These are phyloP conservation scores for Proales similis DNA, from an alignment of 1,140 invertebrate genomes.

Conservation along the genomic window DNA sequence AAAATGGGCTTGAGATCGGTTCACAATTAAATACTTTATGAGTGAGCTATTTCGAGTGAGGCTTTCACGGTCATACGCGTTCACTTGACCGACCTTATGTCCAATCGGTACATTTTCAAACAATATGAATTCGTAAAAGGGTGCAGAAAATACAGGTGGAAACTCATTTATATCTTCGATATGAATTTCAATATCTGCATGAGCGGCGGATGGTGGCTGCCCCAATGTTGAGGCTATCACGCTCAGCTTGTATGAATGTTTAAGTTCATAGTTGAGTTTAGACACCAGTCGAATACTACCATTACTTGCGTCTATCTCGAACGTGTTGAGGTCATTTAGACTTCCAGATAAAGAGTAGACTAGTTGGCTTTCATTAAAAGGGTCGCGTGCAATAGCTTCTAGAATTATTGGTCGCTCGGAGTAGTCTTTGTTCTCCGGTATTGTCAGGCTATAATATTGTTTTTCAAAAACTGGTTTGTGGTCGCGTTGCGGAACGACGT, in stretches of 20 bases:
- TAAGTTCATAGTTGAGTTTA: constrained; percentile 17
- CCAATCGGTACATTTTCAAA: neutral
- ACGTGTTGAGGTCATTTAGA: constrained; percentile 31
- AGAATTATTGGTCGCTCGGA: constrained; percentile 9
- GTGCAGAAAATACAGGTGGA: constrained; percentile 9
- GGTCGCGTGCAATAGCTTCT: neutral
- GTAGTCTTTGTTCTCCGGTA: constrained; percentile 21
- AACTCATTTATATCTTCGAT: constrained; percentile 9
- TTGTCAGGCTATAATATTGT: neutral
- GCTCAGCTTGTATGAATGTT: constrained; percentile 13
- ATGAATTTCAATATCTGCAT: constrained; percentile 4
- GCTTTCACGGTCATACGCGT: constrained; percentile 8
- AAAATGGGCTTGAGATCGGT: neutral
- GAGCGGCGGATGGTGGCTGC: neutral
- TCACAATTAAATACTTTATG: too few relatives aligned
- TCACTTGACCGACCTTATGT: constrained; percentile 8
- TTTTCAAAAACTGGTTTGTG: neutral
- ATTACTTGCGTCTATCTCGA: constrained; percentile 20
- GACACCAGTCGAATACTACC: neutral
- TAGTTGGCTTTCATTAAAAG: neutral
- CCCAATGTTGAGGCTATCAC: neutral
- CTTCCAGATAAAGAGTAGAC: constrained; percentile 16
- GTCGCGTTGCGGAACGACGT: constrained; percentile 5
- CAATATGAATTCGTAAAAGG: constrained; percentile 37
- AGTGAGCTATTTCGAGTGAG: too few relatives aligned